A percentile compares a stretch with the other conserved stretches of the same genome.
Evolutionary conservation across 2,113 vertebrate species (phyloP).

Genomic region (Scomber colias): DNA sequence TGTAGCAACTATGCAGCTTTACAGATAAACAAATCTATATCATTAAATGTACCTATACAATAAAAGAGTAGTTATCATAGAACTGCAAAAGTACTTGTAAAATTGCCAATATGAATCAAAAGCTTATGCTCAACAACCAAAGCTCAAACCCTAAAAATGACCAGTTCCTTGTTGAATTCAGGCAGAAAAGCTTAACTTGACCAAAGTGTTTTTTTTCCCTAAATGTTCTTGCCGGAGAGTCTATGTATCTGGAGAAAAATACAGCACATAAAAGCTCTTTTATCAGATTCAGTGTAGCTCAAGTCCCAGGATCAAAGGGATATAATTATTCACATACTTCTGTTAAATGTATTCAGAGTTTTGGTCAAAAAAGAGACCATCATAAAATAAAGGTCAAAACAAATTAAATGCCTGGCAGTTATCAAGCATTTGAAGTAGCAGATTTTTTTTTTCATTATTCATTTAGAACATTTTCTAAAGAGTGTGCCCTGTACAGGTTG

Average conservation of each 20-base stretch:
- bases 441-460: not conserved
- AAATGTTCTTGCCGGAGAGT: not conserved
- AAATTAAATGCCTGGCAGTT: too few species aligned
- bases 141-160: too few species aligned
- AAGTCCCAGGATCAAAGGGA: not conserved
- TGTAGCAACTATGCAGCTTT: not conserved
- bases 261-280: not conserved
- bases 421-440: too few species aligned
- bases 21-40: not conserved
- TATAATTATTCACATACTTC: not conserved
- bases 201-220: too few species aligned
- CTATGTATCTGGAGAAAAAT: too few species aligned
- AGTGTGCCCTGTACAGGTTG: not conserved
- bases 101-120: not conserved
- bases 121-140: too few species aligned
- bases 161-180: too few species aligned
- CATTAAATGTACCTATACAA: too few species aligned
- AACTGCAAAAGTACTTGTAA: not conserved
- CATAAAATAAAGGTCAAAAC: not conserved
- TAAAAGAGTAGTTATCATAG: not conserved
- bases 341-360: not conserved
- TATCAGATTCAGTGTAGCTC: not conserved
- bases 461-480: not conserved
- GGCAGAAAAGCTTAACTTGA: too few species aligned
- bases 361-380: not conserved